A percentile compares a stretch with the other conserved stretches of the same genome.
These are phyloP conservation scores for Sardinella longiceps DNA, from an alignment of 2,797 vertebrate species.

Conservation along the genomic window DNA sequence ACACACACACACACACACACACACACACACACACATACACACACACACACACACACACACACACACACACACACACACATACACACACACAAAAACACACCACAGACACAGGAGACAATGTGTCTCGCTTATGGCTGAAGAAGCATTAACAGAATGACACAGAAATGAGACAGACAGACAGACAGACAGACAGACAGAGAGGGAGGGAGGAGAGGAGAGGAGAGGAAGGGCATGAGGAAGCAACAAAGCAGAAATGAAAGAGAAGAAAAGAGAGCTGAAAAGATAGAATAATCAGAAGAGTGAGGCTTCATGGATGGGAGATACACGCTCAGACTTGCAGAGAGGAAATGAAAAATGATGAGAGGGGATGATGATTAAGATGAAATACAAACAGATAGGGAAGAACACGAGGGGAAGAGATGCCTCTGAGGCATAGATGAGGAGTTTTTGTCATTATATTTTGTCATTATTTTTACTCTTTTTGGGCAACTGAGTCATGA, in stretches of 20 bases:
- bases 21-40: neutral
- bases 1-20: neutral
- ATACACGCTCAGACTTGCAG: neutral
- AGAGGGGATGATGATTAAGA: neutral
- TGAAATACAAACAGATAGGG: neutral
- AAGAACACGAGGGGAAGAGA: neutral
- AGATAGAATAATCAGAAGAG: neutral
- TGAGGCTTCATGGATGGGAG: neutral
- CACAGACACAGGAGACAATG: neutral
- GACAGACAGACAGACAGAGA: constrained; percentile 49
- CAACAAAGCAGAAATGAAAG: constrained; percentile 34
- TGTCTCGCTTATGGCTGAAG: constrained; percentile 2
- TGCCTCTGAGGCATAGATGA: neutral
- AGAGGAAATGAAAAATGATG: neutral
- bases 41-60: neutral
- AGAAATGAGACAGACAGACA: constrained; percentile 23
- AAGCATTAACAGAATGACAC: constrained; percentile 52
- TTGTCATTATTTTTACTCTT: neutral
- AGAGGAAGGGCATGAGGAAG: neutral
- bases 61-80: neutral
- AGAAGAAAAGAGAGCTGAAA: neutral
- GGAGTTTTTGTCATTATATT: neutral
- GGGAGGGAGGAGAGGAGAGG: constrained; percentile 54
- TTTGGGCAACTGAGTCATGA: neutral
- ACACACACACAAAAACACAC: neutral